Conservation (phyloP, 2,797 vertebrate genomes). For the Pseudochaenichthys georgianus region DNA sequence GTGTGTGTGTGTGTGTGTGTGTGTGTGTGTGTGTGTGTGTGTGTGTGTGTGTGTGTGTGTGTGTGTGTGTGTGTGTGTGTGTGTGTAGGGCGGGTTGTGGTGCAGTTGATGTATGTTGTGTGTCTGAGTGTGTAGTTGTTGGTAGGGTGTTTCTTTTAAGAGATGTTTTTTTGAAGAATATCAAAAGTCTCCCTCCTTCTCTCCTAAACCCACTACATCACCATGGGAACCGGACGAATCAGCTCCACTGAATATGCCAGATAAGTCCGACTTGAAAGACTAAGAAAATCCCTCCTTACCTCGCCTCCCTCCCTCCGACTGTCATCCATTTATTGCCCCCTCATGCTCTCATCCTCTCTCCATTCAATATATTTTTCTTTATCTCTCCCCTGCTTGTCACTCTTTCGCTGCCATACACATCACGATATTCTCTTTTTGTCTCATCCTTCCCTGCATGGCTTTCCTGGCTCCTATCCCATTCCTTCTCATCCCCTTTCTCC, state of each 20-base stretch:
- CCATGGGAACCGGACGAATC: slow-evolving; percentile 68
- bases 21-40: neutral
- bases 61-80: neutral
- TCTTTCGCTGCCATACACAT: slow-evolving; percentile 8
- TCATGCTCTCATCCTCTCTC: slow-evolving; percentile 30
- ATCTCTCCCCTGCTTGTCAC: slow-evolving; percentile 22
- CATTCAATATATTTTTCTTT: slow-evolving; percentile 34
- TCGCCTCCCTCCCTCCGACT: slow-evolving; percentile 27
- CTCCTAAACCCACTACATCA: slow-evolving; percentile 46
- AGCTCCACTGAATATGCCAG: slow-evolving; percentile 61
- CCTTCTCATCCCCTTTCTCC: slow-evolving; percentile 28
- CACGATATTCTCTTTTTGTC: slow-evolving; percentile 8
- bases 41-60: neutral
- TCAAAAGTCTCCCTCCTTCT: slow-evolving; percentile 33
- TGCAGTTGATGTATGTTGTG: neutral
- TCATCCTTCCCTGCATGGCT: slow-evolving; percentile 22
- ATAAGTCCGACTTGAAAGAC: slow-evolving; percentile 63
- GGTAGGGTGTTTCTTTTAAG: slow-evolving; percentile 7
- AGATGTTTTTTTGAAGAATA: slow-evolving; percentile 44
- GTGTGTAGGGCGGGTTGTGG: neutral
- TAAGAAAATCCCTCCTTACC: slow-evolving; percentile 54
- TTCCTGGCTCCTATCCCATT: slow-evolving; percentile 24
- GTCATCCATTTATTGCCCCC: slow-evolving; percentile 31
- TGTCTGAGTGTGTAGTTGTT: neutral
- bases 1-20: neutral